Base-by-base conservation (phyloP, 2,797 vertebrate species). In the Rhinichthys osculus region DNA sequence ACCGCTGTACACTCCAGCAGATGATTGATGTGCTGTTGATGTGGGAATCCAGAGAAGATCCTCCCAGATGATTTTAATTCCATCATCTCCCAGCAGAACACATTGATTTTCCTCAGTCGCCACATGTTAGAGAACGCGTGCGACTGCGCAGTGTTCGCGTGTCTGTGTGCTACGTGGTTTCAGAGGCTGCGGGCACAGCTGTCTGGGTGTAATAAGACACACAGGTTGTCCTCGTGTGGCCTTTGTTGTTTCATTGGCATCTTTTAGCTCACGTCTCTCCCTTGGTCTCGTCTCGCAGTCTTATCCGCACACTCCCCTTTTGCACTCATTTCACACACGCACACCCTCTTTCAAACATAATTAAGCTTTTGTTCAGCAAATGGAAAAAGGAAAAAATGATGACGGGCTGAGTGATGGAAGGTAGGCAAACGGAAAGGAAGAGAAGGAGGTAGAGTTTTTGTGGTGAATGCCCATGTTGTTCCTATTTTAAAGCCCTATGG, bases 261-360 rank as follows among this genome's bases (percentile, higher is more conserved):
- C n/a, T 72, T 78, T 38, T 91, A 89, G 90, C 87, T 88, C 90
- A 91, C 89, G 86, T 84, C 85, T 88, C 80, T 69, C 40, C 64
- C 74, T 27, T 62, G n/a, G 52, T 86, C 86, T 76, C 54, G 23
- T 57, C 59, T 54, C 71, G 47, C 35, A n/a, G 21, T 67, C 11
- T 69, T 13, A 16, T 8, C 52, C n/a, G 1, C 30, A 59, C 17
- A 4, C 19, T 23, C 17, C 17, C 54, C 6, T 23, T 44, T 64
- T 57, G 23, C 40, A 27, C 62, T 57, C n/a, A 17, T 33, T 50
- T 47, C 4, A 27, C 16, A 50, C 81, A 57, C 4, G 85, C 50
- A 80, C 90, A 38, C 85, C 86, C 85, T 88, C 82, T 90, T 91
- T 82, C 81, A 54, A 78, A 82, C 84, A 89, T 86, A 90, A 83